phyloP scores from a whole-genome alignment of 2,113 vertebrate species.

The Acanthochromis polyacanthus region DNA sequence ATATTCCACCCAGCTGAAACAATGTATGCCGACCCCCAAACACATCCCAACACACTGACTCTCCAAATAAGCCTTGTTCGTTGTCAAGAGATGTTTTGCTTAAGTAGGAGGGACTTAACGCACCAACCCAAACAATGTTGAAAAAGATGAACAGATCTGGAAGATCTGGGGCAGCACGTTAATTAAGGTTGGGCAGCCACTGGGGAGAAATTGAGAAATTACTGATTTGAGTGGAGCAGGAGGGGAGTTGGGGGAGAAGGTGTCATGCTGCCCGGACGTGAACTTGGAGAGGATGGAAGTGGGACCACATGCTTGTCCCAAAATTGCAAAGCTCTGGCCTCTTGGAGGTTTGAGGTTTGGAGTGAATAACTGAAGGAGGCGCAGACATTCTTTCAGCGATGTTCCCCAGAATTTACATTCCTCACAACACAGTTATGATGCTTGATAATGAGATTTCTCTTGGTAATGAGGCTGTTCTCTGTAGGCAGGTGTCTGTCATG shows the following conservation, averaged over 20 bases:
- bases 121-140: constrained; percentile 64
- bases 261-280: constrained; percentile 47
- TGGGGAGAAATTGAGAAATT: constrained; percentile 53
- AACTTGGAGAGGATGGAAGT: constrained; percentile 56
- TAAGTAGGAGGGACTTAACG: constrained; percentile 54
- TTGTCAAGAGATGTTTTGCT: constrained; percentile 70
- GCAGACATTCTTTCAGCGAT: constrained; percentile 43
- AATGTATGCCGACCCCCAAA: constrained; percentile 65
- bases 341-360: constrained; percentile 39
- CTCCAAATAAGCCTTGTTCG: constrained; percentile 54
- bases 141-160: constrained; percentile 51
- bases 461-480: constrained; percentile 24
- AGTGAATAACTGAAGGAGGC: constrained; percentile 7
- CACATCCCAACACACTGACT: constrained; percentile 43
- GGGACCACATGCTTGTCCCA: constrained; percentile 70
- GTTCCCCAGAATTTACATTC: constrained; percentile 10
- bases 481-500: constrained; percentile 35
- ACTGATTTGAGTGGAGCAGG: constrained; percentile 33
- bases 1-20: constrained; percentile 78
- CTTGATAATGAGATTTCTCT: constrained; percentile 1
- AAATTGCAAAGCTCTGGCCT: constrained; percentile 29
- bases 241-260: background rate
- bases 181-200: constrained; percentile 16
- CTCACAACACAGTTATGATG: constrained; percentile 12
- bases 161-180: constrained; percentile 3